Evolutionary conservation across 1,140 invertebrate genomes (phyloP).

Genomic region (Scaptomyza hsui): DNA sequence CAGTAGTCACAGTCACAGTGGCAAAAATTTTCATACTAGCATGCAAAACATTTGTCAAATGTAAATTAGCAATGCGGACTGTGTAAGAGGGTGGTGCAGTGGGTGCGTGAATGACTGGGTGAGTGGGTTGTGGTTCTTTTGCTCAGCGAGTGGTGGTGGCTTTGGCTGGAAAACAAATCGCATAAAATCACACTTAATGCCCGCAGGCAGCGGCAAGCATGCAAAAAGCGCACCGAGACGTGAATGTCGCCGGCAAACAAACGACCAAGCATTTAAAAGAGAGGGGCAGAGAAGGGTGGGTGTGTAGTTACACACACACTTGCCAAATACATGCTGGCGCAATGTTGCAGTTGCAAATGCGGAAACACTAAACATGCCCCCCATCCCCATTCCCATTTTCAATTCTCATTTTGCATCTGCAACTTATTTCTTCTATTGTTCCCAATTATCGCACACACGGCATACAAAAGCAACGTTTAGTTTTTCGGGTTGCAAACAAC

Average conservation of each 20-base stretch:
- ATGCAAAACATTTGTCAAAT: slow-evolving; percentile 81
- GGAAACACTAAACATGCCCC: slow-evolving; percentile 65
- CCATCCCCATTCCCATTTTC: slow-evolving; percentile 3
- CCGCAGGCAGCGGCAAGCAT: slow-evolving; percentile 73
- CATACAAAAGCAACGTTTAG: slow-evolving; percentile 73
- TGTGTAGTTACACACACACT: slow-evolving; percentile 14
- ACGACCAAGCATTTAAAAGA: slow-evolving; percentile 34
- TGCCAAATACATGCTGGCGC: slow-evolving; percentile 20
- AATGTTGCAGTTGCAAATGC: slow-evolving; percentile 65
- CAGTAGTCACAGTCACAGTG: slow-evolving; percentile 50
- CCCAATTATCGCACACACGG: slow-evolving; percentile 68
- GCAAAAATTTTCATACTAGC: slow-evolving; percentile 65
- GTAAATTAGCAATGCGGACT: slow-evolving; percentile 70
- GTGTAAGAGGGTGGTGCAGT: neutral
- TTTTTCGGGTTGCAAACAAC: slow-evolving; percentile 70
- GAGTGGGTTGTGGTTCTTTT: slow-evolving; percentile 50
- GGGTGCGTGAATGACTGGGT: slow-evolving; percentile 1
- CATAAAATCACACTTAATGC: slow-evolving; percentile 81
- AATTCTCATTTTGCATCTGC: slow-evolving; percentile 4
- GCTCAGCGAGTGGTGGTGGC: slow-evolving; percentile 34
- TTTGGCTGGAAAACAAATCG: slow-evolving; percentile 66
- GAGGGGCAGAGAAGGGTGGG: neutral
- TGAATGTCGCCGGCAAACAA: slow-evolving; percentile 77
- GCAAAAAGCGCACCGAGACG: slow-evolving; percentile 73
- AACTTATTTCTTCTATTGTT: slow-evolving; percentile 69